Base-by-base conservation (phyloP, 2,113 vertebrate species). In the Psilopsiagon aurifrons region DNA sequence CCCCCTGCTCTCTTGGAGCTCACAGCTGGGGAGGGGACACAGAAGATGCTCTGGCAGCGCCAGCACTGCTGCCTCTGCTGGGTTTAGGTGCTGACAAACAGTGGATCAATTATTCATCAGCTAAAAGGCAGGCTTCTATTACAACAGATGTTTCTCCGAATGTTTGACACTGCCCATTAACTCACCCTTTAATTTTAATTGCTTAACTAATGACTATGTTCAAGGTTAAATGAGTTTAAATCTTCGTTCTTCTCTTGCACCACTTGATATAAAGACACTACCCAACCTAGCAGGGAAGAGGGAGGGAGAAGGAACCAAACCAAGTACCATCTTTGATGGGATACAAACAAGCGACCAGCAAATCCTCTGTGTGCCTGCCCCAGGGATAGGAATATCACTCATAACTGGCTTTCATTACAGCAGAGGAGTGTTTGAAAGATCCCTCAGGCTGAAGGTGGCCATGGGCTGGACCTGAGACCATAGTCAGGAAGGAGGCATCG, bases 131-230 rank as follows among this genome's bases (percentile, higher is more conserved):
- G 95, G 94, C 89, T 95, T 95, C 96, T 96, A 97, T 95, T 85
- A 90, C 94, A 95, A 89, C 97, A 97, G 97, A 97, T 97, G 97
- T 97, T 97, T 97, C 93, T 97, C 92, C 4, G 60, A 95, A 96
- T 97, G 97, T 97, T 97, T 97, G 97, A 97, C 96, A 96, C 96
- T 97, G 92, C 92, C 97, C 96, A 97, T 97, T 97, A 97, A 97
- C 96, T 97, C 96, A 97, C 93, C 92, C 97, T 97, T 97, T 97
- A 95, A 95, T 96, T 97, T 97, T 97, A 97, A 97, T 97, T 97
- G 96, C 95, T 95, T 96, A 97, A 97, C 97, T 97, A 97, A 97
- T 96, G 93, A 83, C 86, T 95, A 82, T 63, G 85, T 92, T 97
- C 97, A 97, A 97, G 97, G 96, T 97, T 97, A 97, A 97, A 94